Evolutionary conservation across 2,113 vertebrate genomes (phyloP), one percentile per base, ranked within the genome.

Genomic region (Anguilla rostrata): DNA sequence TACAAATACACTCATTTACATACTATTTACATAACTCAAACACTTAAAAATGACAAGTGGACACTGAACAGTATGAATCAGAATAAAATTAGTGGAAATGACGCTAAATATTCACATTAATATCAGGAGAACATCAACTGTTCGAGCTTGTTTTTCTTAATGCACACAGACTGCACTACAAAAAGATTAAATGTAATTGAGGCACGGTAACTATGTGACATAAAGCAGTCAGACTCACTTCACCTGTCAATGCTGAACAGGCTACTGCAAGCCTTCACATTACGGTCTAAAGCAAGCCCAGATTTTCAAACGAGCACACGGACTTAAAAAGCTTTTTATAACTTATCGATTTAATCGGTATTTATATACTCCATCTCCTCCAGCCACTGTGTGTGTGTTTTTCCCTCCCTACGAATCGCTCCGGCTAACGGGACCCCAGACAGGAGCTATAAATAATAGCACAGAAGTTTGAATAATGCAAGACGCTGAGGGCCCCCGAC

Each of bases 351-450:
- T 34, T 75, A 75, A 75, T 75, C 34, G 71, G 26, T 75, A 75
- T 75, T 75, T 75, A 75, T 75, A 75, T 34, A 29, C 71, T 75
- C 71, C n/a, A 75, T 75, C 71, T 75, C 26, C 71, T 34, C n/a
- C 2, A 9, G 26, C 9, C 71, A 75, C 5, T 29, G 18, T 26
- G 60, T 26, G 60, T 22, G 53, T 66, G 22, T 26, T 66, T 34
- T 71, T 63, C 20, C 20, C 20, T n/a, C 22, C 49, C 49, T 53
- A 2, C 49, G 9, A 75, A 34, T 75, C 26, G 0, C n/a, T 71
- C 22, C 1, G 63, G 20, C 63, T 75, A 75, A 34, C 71, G 34
- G 71, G 71, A 75, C n/a, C 71, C 71, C 71, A 75, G 71, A 75
- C 71, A 75, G n/a, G n/a, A 75, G 6, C 71, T 75, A 75, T 75